Evolutionary conservation across 2,888 invertebrate genomes (phyloP).

Genomic region (Caenorhabditis sp.): DNA sequence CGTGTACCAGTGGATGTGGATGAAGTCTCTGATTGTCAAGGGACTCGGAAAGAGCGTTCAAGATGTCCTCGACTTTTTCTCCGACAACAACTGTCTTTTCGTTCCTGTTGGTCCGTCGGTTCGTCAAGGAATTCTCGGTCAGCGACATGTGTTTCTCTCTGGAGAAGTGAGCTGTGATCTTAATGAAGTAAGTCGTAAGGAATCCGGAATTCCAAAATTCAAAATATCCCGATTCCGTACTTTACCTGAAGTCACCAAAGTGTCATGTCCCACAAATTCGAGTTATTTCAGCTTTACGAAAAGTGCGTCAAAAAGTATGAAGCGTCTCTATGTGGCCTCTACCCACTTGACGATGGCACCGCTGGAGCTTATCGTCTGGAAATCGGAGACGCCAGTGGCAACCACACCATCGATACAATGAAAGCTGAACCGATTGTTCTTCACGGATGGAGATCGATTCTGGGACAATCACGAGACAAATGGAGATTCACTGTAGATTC

Average conservation of each 20-base stretch:
- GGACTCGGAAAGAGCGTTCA: slow-evolving; percentile 55
- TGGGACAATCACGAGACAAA: slow-evolving; percentile 24
- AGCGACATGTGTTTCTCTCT: slow-evolving; percentile 49
- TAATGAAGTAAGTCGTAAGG: not conserved
- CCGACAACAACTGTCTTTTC: slow-evolving; percentile 44
- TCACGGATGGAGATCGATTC: slow-evolving; percentile 62
- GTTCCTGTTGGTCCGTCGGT: slow-evolving; percentile 59
- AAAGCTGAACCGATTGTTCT: slow-evolving; percentile 67
- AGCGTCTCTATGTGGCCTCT: slow-evolving; percentile 56
- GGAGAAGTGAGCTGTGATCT: slow-evolving; percentile 67
- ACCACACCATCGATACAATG: slow-evolving; percentile 31
- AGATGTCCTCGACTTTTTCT: slow-evolving; percentile 44
- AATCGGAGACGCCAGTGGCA: slow-evolving; percentile 69
- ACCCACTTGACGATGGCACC: slow-evolving; percentile 53
- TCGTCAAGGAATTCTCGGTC: slow-evolving; percentile 31
- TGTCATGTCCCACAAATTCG: not conserved
- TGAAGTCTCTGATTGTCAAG: slow-evolving; percentile 60
- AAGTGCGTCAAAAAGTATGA: slow-evolving; percentile 60
- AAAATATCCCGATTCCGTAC: too few species aligned
- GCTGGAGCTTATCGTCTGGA: slow-evolving; percentile 63
- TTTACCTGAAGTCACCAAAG: too few species aligned
- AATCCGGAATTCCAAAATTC: too few species aligned
- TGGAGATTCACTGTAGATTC: slow-evolving; percentile 64
- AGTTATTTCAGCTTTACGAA: slow-evolving; percentile 56
- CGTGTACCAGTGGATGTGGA: slow-evolving; percentile 71